Evolutionary conservation across 2,113 vertebrate species (phyloP), one percentile per base, ranked within the genome.

Genomic region (Vidua macroura): DNA sequence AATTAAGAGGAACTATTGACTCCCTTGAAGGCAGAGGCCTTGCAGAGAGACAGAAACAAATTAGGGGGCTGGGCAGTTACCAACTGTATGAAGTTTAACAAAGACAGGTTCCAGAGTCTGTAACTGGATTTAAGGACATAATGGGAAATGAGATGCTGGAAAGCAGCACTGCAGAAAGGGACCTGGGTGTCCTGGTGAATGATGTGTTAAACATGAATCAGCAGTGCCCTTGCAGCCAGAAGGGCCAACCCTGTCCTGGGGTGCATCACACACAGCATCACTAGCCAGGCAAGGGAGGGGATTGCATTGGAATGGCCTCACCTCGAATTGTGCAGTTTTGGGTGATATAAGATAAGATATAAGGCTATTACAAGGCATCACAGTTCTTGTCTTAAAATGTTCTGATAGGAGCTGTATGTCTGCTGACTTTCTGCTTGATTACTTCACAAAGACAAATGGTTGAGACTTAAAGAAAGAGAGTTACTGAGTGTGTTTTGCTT

Each of bases 111-210:
- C 12, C 13, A 25, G 18, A 44, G 44, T 53, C n/a, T 78, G 19
- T 53, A 53, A 9, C 27, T 70, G 64, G 13, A 24, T 46, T 8
- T 52, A 33, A 5, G 15, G 8, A 28, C 28, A 21, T 10, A 48
- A 4, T 16, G n/a, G n/a, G 48, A 13, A 55, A 48, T 41, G 41
- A 55, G 24, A 30, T 2, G 1, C 28, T 48, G 24, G 19, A 62
- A 28, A 48, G 15, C 19, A 48, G n/a, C 10, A 12, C 22, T 16
- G 8, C 11, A 20, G 23, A 55, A 39, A 53, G 19, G 15, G 2
- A 23, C 11, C 28, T 53, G 19, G 2, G 8, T 0, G 19, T 46
- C 8, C 28, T 28, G 25, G 14, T 31, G 1, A 3, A 0, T 27
- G 31, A 3, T 7, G 12, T 2, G n/a, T 28, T 46, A 39, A 46